phyloP scores from a whole-genome alignment of 2,113 vertebrate genomes.

The Colossoma macropomum region DNA sequence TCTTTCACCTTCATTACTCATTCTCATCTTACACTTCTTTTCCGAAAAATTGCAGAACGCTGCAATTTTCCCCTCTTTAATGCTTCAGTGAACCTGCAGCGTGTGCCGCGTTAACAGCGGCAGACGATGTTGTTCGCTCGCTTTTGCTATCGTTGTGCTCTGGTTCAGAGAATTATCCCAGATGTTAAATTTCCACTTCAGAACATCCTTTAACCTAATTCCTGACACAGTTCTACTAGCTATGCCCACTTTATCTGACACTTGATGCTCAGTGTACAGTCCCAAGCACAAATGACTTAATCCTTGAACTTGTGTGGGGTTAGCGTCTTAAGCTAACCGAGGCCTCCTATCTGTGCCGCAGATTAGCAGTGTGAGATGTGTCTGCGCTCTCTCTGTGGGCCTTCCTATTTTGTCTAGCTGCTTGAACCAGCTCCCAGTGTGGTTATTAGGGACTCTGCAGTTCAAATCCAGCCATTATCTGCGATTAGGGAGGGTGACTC shows the following conservation, averaged over 20 bases:
- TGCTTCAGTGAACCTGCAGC: neutral
- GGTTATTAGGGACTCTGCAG: conserved; percentile 30
- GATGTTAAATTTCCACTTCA: neutral
- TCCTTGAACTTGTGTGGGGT: neutral
- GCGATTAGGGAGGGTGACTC: conserved; percentile 43
- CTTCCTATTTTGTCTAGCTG: neutral
- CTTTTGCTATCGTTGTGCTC: neutral
- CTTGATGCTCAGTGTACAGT: neutral
- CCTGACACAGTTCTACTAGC: neutral
- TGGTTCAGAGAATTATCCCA: neutral
- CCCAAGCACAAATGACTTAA: neutral
- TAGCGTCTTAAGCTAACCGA: conserved; percentile 8
- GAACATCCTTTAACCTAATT: neutral
- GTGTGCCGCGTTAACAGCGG: too few species aligned
- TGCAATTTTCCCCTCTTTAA: neutral
- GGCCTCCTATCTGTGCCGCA: neutral
- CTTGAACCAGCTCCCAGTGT: conserved; percentile 21
- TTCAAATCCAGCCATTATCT: conserved; percentile 48
- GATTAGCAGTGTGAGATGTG: conserved; percentile 31
- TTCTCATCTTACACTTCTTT: neutral
- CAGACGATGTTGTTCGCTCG: too few species aligned
- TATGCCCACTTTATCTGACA: neutral
- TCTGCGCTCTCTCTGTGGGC: neutral
- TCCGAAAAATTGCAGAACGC: neutral
- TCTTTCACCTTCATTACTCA: neutral